Evolutionary conservation across 2,797 vertebrate genomes (phyloP), one percentile per base, ranked within the genome.

Genomic region (Hephaestus fuliginosus): DNA sequence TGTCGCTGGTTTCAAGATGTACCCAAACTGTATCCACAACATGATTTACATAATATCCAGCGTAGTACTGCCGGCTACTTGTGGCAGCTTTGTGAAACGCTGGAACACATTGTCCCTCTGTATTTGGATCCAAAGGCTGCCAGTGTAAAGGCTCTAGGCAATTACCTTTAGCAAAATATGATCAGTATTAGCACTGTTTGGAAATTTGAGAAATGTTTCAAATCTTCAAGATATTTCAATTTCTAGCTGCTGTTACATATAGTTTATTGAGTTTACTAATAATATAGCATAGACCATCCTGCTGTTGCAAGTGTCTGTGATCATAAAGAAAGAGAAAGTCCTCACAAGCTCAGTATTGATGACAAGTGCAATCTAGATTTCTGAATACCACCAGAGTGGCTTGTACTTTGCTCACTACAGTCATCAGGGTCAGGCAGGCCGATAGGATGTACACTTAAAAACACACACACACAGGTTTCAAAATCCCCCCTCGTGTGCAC

Each of bases 401-500:
- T 48, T 94, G 94, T 94, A 94, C 95, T 96, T 96, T 95, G 94
- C 76, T 82, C 95, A 5, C 74, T 39, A 51, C n/a, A 15, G 92
- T 96, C 93, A 95, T 76, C 91, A 67, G 92, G 90, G 91, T 91
- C 90, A 88, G 84, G 57, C 72, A 43, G 69, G 76, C 64, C 6
- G 18, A 57, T 69, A 56, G 69, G 74, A 78, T 66, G 65, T 51
- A 74, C 33, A 81, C 79, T 76, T 87, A 63, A 64, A 88, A 74
- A 25, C 25, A 25, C 25, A 69, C 67, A 62, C 70, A 44, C 71
- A 49, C 60, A 64, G 12, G 46, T 60, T 78, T 9, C 56, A 25
- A 78, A 44, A 76, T 70, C 69, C 13, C 18, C 41, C 51, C 12
- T 25, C 22, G 56, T 70, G 48, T 52, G 10, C 20, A 5, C 18